Conservation (phyloP, 2,888 invertebrate genomes). For the Eutolmus rufibarbis region DNA sequence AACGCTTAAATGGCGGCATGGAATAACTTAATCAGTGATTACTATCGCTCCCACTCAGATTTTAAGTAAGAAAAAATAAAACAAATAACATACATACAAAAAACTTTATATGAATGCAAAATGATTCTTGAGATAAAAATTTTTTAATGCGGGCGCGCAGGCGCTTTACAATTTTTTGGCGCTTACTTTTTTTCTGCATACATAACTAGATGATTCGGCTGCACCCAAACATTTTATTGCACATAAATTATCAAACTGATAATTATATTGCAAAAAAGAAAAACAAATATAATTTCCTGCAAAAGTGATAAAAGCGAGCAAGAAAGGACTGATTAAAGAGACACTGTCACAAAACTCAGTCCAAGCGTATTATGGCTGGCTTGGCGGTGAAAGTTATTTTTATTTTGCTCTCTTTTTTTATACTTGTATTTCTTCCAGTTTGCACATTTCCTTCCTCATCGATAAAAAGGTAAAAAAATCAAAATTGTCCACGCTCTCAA, state of each 20-base stretch:
- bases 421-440: neutral
- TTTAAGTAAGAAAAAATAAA: neutral
- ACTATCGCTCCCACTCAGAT: neutral
- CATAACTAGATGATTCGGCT: neutral
- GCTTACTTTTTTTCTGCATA: neutral
- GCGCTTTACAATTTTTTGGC: neutral
- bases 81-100: too few relatives aligned
- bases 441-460: neutral
- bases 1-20: neutral
- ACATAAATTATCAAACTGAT: neutral
- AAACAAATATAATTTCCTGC: neutral
- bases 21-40: neutral
- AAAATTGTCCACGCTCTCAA: neutral
- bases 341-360: neutral
- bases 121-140: neutral
- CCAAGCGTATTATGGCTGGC: neutral
- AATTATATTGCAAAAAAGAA: neutral
- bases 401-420: conserved; percentile 15
- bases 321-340: neutral
- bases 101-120: neutral
- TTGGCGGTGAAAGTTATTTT: conserved; percentile 34
- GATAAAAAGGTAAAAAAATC: neutral
- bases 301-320: neutral
- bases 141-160: neutral
- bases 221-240: neutral